Percentiles rank a stretch among this genome's conserved stretches.
These are phyloP conservation scores for Silurus meridionalis DNA, from an alignment of 2,113 vertebrate genomes.

Conservation along the genomic window DNA sequence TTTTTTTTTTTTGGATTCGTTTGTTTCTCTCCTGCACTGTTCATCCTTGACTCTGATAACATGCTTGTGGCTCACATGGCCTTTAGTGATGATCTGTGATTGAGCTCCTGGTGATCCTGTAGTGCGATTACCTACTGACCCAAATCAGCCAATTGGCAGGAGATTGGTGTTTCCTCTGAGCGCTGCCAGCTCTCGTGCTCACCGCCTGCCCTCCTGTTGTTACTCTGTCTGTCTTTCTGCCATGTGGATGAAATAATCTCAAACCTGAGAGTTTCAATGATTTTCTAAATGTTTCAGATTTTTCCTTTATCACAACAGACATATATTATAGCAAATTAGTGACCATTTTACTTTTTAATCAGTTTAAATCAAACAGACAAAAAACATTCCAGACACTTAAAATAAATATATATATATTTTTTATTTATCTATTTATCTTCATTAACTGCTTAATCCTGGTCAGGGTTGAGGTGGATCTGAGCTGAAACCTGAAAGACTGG, in stretches of 20 bases:
- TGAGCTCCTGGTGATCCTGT: slow-evolving; percentile 63
- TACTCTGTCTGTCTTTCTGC: slow-evolving; percentile 21
- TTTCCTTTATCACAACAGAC: neutral
- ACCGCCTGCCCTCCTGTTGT: slow-evolving; percentile 10
- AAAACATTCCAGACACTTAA: neutral
- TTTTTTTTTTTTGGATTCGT: neutral
- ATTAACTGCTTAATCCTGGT: neutral
- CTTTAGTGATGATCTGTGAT: slow-evolving; percentile 65
- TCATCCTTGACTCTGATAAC: slow-evolving; percentile 40
- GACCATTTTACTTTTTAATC: neutral
- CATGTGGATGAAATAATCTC: neutral
- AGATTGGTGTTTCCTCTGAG: slow-evolving; percentile 48
- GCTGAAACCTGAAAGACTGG: neutral
- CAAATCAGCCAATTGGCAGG: slow-evolving; percentile 67
- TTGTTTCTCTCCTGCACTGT: neutral
- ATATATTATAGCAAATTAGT: neutral
- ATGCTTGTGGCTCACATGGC: slow-evolving; percentile 55
- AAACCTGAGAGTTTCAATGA: neutral
- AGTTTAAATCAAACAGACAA: neutral
- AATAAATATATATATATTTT: neutral
- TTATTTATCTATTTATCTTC: neutral
- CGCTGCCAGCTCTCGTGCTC: slow-evolving; percentile 49
- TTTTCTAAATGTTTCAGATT: neutral
- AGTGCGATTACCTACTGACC: slow-evolving; percentile 75
- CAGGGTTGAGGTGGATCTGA: neutral